A percentile compares a stretch with the other conserved stretches of the same genome.
Conservation (phyloP, 2,113 vertebrate species). For the Pollachius pollachius region DNA sequence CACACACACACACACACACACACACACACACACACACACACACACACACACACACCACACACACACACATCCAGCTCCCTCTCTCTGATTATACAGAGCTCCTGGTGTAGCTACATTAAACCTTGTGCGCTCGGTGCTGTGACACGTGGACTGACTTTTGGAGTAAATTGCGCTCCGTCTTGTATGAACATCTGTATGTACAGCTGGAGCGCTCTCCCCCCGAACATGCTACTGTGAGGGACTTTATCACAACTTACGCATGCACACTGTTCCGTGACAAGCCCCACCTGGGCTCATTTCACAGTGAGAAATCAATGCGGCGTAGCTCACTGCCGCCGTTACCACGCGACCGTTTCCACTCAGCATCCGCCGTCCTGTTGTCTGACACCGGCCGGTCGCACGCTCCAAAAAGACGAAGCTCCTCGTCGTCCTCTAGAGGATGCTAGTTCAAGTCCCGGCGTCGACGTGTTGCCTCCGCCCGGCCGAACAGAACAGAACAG, state of each 20-base stretch:
- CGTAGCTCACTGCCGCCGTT: no score
- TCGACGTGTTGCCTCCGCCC: no score
- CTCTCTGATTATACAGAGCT: conserved; percentile 28
- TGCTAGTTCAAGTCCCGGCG: no score
- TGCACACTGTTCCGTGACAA: neutral
- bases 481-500: no score
- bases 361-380: no score
- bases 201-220: conserved; percentile 42
- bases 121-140: conserved; percentile 46
- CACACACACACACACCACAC: neutral
- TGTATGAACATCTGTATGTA: conserved; percentile 57
- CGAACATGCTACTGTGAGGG: no score
- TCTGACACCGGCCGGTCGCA: no score
- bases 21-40: conserved; percentile 26
- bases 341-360: no score
- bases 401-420: no score
- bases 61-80: neutral
- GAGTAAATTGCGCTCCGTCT: conserved; percentile 54
- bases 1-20: conserved; percentile 21
- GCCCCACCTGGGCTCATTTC: no score
- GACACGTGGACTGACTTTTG: conserved; percentile 52
- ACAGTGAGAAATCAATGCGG: no score
- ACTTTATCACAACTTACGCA: neutral
- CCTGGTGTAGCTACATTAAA: conserved; percentile 52
- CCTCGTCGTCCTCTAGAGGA: no score